Base-by-base conservation (phyloP, 2,113 vertebrate genomes). In the Ascaphus truei region DNA sequence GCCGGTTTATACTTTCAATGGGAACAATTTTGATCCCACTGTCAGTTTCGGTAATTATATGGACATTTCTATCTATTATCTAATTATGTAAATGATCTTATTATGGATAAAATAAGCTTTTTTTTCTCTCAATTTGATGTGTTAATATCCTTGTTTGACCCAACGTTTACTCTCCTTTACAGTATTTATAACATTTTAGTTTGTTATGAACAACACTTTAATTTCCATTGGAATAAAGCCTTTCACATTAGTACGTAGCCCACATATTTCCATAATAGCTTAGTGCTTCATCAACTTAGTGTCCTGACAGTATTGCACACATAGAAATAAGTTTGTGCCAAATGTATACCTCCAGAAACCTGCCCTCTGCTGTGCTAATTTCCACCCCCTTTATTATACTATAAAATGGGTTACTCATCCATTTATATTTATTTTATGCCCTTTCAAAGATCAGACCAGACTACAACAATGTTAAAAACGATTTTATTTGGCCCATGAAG, bases 201-300 rank as follows among this genome's bases (percentile, higher is more conserved):
- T 31, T 53, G 13, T 2, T 10, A 11, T 20, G 23, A 6, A 15
- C 66, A 69, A 15, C 0, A 10, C 62, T 53, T 30, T 29, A 60
- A 60, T 69, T 69, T 68, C 65, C 53, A 58, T 48, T 34, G 59
- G 55, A 69, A 69, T 69, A 37, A 60, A 50, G 31, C n/a, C 30
- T 59, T 16, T 36, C 26, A 25, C 31, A 30, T 18, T 60, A 9
- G 56, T 60, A 29, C 47, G 9, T 33, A 39, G 43, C 45, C 56
- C 56, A 23, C 31, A 69, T 69, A 60, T 51, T 69, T 51, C 66
- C 56, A 60, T 60, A 69, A 69, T 39, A 60, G 25, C 43, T 47
- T 29, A 36, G 22, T 58, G 53, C 53, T 48, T 25, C 41, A 58
- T 37, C 66, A 69, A 23, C 30, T 10, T 4, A 16, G 55, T 10